Evolutionary conservation across 1,140 invertebrate genomes (phyloP).

Genomic region (Eulimnadia texana): DNA sequence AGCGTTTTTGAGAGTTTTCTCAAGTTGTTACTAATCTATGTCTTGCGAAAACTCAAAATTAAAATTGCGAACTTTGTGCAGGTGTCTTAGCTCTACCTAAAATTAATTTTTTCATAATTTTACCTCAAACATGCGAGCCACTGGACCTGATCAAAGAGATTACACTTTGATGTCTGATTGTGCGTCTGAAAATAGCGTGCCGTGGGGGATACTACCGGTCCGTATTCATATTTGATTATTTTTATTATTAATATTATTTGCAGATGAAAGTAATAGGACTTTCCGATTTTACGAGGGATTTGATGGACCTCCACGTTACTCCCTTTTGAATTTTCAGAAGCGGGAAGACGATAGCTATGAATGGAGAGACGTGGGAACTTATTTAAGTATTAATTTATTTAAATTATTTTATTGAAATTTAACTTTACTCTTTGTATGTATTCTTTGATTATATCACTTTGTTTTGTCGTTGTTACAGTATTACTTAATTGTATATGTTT

Average conservation of each 20-base stretch:
- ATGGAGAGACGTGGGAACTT: constrained; percentile 37
- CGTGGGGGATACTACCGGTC: background rate
- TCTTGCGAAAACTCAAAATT: too few relatives aligned
- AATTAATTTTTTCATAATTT: too few relatives aligned
- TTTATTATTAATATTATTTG: constrained; percentile 15
- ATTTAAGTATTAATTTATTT: constrained; percentile 28
- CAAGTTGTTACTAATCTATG: too few relatives aligned
- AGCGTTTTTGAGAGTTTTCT: too few relatives aligned
- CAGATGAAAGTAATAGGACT: constrained; percentile 33
- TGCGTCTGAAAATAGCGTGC: too few relatives aligned
- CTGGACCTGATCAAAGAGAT: too few relatives aligned
- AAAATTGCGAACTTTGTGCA: too few relatives aligned
- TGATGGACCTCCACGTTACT: constrained; percentile 39
- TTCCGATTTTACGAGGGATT: constrained; percentile 33
- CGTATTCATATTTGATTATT: background rate
- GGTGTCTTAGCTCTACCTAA: too few relatives aligned
- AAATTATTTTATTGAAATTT: background rate
- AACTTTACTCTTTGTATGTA: background rate
- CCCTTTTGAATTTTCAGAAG: constrained; percentile 38
- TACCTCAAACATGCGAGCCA: too few relatives aligned
- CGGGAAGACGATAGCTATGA: constrained; percentile 23
- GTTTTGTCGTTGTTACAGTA: too few relatives aligned
- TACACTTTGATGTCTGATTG: too few relatives aligned
- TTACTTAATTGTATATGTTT: background rate
- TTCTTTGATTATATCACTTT: background rate